Conservation (phyloP, 2,888 invertebrate species). For the Drosophila neoperkinsi region DNA sequence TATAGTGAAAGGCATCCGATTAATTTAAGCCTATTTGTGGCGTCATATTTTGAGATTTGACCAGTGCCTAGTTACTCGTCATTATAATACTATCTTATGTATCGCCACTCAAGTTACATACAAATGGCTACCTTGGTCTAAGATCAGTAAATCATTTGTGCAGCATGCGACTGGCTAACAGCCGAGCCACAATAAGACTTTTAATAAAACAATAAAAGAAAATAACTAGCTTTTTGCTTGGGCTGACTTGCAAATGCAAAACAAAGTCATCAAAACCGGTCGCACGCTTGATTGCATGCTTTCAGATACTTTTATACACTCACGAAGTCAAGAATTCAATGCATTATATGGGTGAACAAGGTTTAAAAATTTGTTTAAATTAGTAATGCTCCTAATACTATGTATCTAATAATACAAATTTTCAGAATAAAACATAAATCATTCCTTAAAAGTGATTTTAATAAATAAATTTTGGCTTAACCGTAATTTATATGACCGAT, state of each 20-base stretch:
- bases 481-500: not conserved
- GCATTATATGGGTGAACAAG: not conserved
- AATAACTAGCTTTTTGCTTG: slow-evolving; percentile 42
- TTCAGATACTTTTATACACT: slow-evolving; percentile 47
- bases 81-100: slow-evolving; percentile 39
- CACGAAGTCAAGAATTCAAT: not conserved
- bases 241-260: slow-evolving; percentile 33
- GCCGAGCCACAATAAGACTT: slow-evolving; percentile 19
- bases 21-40: slow-evolving; percentile 44
- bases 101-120: slow-evolving; percentile 29
- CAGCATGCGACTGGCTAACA: slow-evolving; percentile 33
- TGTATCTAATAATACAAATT: not conserved
- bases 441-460: not conserved
- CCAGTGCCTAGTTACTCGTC: slow-evolving; percentile 12
- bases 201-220: slow-evolving; percentile 60
- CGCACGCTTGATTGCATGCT: slow-evolving; percentile 45
- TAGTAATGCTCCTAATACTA: not conserved
- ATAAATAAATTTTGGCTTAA: not conserved
- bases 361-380: not conserved
- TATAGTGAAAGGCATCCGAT: slow-evolving; percentile 39
- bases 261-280: slow-evolving; percentile 70
- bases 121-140: slow-evolving; percentile 17
- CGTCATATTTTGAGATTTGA: slow-evolving; percentile 24
- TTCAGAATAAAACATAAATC: not conserved
- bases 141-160: slow-evolving; percentile 43